A percentile compares a stretch with the other conserved stretches of the same genome.
Evolutionary conservation across 2,113 vertebrate species (phyloP).

Genomic region (Eretmochelys imbricata): DNA sequence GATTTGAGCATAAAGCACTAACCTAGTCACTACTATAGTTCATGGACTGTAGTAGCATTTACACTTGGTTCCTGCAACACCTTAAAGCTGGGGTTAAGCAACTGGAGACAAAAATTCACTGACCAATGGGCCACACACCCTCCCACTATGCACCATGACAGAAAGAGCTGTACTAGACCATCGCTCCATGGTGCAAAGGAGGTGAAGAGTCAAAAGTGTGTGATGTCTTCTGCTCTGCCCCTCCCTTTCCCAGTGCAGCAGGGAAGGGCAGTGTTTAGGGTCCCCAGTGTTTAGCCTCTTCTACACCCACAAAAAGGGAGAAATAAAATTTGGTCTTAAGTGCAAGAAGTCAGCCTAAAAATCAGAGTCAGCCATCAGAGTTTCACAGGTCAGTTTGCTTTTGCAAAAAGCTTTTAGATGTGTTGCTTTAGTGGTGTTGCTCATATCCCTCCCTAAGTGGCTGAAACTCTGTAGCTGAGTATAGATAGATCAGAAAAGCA

Average conservation of each 20-base stretch:
- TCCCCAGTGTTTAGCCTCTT: neutral
- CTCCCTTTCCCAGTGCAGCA: neutral
- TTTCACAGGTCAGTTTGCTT: neutral
- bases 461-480: neutral
- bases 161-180: neutral
- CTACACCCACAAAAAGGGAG: neutral
- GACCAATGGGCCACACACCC: neutral
- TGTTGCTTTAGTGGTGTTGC: neutral
- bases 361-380: neutral
- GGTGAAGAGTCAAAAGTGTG: neutral
- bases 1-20: neutral
- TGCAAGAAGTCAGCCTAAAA: neutral
- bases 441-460: neutral
- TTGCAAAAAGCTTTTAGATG: neutral
- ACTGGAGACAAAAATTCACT: neutral
- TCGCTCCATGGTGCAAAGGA: neutral
- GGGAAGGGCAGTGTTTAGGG: neutral
- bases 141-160: neutral
- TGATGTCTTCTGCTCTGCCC: neutral
- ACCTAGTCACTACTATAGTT: neutral
- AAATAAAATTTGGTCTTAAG: conserved; percentile 4
- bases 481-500: conserved; percentile 10
- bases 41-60: neutral
- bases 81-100: neutral
- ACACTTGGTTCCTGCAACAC: neutral